Base-by-base conservation (phyloP, 2,113 vertebrate species). In the Trachemys scripta region DNA sequence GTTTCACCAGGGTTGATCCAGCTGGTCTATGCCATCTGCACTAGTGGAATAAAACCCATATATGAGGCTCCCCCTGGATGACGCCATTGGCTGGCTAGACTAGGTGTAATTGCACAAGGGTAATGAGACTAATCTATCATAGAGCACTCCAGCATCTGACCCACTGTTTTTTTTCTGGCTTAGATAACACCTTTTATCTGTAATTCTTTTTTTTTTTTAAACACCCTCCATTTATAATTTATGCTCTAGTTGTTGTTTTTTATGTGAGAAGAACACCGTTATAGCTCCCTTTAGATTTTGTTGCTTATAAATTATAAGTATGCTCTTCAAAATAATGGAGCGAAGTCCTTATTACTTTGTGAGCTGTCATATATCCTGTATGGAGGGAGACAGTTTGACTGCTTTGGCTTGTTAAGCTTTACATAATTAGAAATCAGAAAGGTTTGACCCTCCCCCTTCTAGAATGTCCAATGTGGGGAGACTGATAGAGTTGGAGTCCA, bases 291-390 rank as follows among this genome's bases (percentile, higher is more conserved):
- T 95, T 82, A 92, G 82, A 85, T 91, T 96, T 92, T 95, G 51
- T 65, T 92, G 53, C 87, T 96, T 90, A 93, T 96, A 83, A 95
- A 95, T 96, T 93, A 91, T 88, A 89, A 96, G 81, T 92, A 65
- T 88, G 38, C 13, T 95, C 90, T 95, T 96, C 94, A 96, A 96
- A 97, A 87, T 0, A 87, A 54, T 95, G 3, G 85, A 90, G 84
- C 79, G 56, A 65, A 91, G 65, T 85, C 75, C 90, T 78, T 93
- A 87, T 96, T 89, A 89, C 0, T 0, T 85, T 91, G 65, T 10
- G 29, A 94, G 53, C 93, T 96, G 95, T 96, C 92, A 94, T n/a
- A 91, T 85, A 47, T 92, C 69, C 80, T 96, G 49, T 78, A 84
- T 27, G 50, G 96, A 97, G 94, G 93, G 88, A 96, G 89, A 84